These are phyloP conservation scores for Palaemon carinicauda DNA, from an alignment of 1,140 invertebrate species.

Conservation along the genomic window DNA sequence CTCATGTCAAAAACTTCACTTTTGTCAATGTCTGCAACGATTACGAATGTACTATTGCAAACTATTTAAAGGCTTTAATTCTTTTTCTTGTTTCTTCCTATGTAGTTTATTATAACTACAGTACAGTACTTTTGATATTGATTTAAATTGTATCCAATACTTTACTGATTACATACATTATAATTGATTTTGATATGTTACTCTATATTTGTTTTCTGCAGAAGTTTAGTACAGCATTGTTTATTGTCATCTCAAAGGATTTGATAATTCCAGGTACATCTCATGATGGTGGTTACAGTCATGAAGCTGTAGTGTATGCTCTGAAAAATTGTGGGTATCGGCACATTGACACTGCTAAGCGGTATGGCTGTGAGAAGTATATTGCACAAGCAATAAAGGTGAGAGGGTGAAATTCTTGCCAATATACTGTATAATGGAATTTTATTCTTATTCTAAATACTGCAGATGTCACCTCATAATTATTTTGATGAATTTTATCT, in stretches of 20 bases:
- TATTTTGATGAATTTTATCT: too few species aligned
- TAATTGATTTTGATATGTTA: too few species aligned
- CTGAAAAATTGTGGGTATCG: constrained; percentile 64
- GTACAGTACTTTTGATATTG: neutral
- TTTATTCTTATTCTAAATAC: too few species aligned
- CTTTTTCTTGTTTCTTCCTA: too few species aligned
- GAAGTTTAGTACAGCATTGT: neutral
- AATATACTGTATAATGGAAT: too few species aligned
- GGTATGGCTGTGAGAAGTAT: constrained; percentile 64
- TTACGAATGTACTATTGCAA: too few species aligned
- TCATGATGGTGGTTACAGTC: constrained; percentile 65
- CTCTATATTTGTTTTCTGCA: neutral
- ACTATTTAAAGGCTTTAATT: too few species aligned
- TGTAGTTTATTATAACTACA: too few species aligned
- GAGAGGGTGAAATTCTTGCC: constrained; percentile 57
- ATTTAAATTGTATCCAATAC: neutral
- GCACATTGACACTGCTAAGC: constrained; percentile 65
- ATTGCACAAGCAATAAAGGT: constrained; percentile 62
- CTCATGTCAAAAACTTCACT: too few species aligned
- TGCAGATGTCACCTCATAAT: too few species aligned
- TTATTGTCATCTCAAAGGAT: neutral
- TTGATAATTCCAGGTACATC: constrained; percentile 64
- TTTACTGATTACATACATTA: too few species aligned
- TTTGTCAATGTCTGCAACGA: too few species aligned
- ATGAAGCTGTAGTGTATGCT: constrained; percentile 65